A percentile compares a stretch with the other conserved stretches of the same genome.
Conservation (phyloP, 2,797 vertebrate species). For the Scyliorhinus canicula region DNA sequence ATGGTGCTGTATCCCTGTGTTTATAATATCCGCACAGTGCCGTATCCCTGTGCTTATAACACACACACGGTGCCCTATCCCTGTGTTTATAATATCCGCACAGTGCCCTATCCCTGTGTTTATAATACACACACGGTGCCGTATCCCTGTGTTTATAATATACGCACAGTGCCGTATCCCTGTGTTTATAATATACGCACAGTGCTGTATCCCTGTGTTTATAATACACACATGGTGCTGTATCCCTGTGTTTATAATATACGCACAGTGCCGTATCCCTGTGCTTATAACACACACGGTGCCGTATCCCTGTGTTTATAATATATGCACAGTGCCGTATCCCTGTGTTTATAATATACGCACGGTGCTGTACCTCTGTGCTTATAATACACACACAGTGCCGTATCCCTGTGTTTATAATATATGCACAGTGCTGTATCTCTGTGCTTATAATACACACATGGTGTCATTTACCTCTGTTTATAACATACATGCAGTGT, state of each 20-base stretch:
- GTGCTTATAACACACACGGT: not conserved
- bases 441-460: not conserved
- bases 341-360: not conserved
- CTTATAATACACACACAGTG: not conserved
- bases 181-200: not conserved
- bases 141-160: not conserved
- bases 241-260: not conserved
- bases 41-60: not conserved
- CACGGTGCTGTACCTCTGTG: not conserved
- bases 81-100: not conserved
- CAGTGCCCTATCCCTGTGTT: not conserved
- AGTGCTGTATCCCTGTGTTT: not conserved
- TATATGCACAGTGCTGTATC: not conserved
- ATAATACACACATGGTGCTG: not conserved
- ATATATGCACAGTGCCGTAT: not conserved
- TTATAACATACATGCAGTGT: not conserved
- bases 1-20: not conserved
- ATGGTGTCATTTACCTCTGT: not conserved
- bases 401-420: not conserved
- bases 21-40: not conserved
- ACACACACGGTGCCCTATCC: not conserved
- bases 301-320: not conserved
- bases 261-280: not conserved
- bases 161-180: not conserved
- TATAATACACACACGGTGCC: not conserved